Evolutionary conservation across 2,797 vertebrate genomes (phyloP), one percentile per base, ranked within the genome.

Genomic region (Poecilia velifera): DNA sequence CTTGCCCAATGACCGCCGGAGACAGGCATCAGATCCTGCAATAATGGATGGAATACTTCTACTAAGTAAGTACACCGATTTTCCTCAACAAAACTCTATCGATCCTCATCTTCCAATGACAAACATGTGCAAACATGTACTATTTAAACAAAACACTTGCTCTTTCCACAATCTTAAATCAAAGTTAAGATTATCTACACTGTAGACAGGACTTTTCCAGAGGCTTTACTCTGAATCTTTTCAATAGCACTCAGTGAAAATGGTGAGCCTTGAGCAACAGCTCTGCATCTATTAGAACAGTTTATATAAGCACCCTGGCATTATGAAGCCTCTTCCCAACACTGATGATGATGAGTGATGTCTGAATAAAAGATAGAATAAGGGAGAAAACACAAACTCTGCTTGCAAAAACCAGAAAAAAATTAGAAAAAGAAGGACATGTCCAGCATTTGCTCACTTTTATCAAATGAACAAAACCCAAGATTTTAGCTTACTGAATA

Each of bases 211-310:
- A 57, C 25, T 57, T 57, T 28, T 57, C 25, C 10, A 53, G 20
- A 53, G 49, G 49, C 20, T 28, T 59, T 16, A 59, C 1, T 59
- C 28, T 59, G n/a, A 31, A 59, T 31, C 57, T 31, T 10, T 31
- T 31, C 57, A 59, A 59, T 31, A 31, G 13, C n/a, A 6, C 4
- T 59, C 5, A 14, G 78, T 89, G 86, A 83, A 92, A 93, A 90
- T 88, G 86, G 91, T 88, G 86, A 84, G 84, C 91, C 89, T 90
- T 46, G 82, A 94, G 91, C 87, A 87, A 84, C 84, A 79, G 87
- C 75, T 82, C 85, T 74, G 86, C 86, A 90, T 90, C 57, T 59
- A 6, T 31, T 90, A 90, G 82, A 86, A 83, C 90, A 86, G 88
- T 90, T 92, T 92, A 49, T 86, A 90, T 91, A 82, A 76, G 86